A percentile compares a stretch with the other conserved stretches of the same genome.
phyloP scores from a whole-genome alignment of 1,140 invertebrate species.

The Eumaeus atala region DNA sequence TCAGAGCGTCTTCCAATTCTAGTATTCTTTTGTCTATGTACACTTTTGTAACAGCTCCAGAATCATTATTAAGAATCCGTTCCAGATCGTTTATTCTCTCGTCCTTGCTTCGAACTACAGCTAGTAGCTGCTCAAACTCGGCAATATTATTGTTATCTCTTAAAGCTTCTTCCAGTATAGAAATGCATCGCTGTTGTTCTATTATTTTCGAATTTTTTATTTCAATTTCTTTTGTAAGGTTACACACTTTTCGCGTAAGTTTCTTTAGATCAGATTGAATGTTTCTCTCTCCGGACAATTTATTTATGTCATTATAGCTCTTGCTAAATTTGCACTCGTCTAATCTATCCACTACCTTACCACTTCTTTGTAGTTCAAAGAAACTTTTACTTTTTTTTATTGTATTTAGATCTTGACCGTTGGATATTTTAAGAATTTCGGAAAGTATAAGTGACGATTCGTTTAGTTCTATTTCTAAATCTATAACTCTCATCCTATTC shows the following conservation, averaged over 20 bases:
- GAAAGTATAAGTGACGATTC: constrained; percentile 63
- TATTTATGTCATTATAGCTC: constrained; percentile 53
- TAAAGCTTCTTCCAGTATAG: constrained; percentile 73
- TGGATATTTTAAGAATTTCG: constrained; percentile 61
- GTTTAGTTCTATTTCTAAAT: constrained; percentile 67
- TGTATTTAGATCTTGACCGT: constrained; percentile 46
- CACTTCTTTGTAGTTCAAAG: constrained; percentile 66
- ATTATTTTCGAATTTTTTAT: constrained; percentile 73
- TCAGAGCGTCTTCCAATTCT: constrained; percentile 86
- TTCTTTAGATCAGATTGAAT: constrained; percentile 44
- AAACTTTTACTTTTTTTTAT: constrained; percentile 64
- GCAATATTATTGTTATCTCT: constrained; percentile 74
- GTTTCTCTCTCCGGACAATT: constrained; percentile 33
- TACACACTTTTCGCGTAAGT: constrained; percentile 58
- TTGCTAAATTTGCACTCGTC: constrained; percentile 56
- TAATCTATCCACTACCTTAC: constrained; percentile 68
- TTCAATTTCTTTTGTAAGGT: constrained; percentile 67
- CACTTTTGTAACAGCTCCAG: constrained; percentile 43
- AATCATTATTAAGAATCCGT: constrained; percentile 68
- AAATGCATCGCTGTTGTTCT: constrained; percentile 75
- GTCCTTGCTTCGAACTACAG: constrained; percentile 74
- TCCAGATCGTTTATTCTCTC: constrained; percentile 71
- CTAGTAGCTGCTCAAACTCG: constrained; percentile 71
- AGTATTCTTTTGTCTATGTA: constrained; percentile 77
- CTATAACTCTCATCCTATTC: constrained; percentile 58